Percentiles rank a stretch among this genome's conserved stretches.
These are phyloP conservation scores for Psophia crepitans DNA, from an alignment of 2,113 vertebrate species.

Conservation along the genomic window DNA sequence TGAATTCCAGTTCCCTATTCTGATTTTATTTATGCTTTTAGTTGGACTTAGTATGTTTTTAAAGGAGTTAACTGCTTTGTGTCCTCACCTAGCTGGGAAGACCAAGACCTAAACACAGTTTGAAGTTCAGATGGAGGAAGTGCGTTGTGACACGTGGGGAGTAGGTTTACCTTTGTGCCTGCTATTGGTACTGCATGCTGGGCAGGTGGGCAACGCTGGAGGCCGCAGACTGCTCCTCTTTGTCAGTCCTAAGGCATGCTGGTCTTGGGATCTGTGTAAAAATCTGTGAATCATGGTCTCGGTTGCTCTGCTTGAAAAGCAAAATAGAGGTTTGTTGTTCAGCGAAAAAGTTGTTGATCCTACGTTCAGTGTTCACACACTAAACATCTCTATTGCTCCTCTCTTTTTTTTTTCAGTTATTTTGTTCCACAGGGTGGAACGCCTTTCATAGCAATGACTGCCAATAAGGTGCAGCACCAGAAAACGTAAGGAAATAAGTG, in stretches of 20 bases:
- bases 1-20: not conserved
- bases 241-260: not conserved
- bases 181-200: not conserved
- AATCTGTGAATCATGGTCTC: not conserved
- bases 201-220: not conserved
- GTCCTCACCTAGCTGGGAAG: not conserved
- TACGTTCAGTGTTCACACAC: not conserved
- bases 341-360: not conserved
- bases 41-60: not conserved
- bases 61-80: not conserved
- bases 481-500: not conserved
- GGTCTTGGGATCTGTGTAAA: not conserved
- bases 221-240: not conserved
- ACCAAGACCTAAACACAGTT: not conserved
- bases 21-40: not conserved
- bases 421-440: not conserved
- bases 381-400: not conserved
- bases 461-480: not conserved
- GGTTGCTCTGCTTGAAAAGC: slow-evolving; percentile 38
- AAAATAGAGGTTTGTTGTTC: slow-evolving; percentile 8
- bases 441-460: not conserved
- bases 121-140: not conserved
- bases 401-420: not conserved
- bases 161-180: not conserved
- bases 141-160: not conserved